These are phyloP conservation scores for Ptychoptera contaminata DNA, from an alignment of 2,888 invertebrate species.

Conservation along the genomic window DNA sequence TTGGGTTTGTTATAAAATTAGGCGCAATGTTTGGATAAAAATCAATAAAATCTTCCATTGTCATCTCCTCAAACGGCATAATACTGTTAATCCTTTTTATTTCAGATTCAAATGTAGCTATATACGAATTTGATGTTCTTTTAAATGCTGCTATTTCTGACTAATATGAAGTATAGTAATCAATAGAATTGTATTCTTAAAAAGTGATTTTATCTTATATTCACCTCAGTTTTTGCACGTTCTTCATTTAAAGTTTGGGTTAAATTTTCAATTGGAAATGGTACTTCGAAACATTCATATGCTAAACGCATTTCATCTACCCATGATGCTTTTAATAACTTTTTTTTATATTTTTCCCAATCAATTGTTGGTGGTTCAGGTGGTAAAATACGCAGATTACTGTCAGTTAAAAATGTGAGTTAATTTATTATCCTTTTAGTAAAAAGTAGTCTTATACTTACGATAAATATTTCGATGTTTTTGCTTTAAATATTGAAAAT, in stretches of 20 bases:
- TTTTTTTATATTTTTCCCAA: slow-evolving; percentile 60
- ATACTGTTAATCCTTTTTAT: slow-evolving; percentile 43
- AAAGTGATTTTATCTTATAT: slow-evolving; percentile 24
- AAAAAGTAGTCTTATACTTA: not conserved
- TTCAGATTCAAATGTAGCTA: slow-evolving; percentile 37
- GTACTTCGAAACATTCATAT: slow-evolving; percentile 54
- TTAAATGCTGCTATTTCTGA: slow-evolving; percentile 2
- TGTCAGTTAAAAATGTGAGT: slow-evolving; percentile 8
- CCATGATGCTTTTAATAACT: slow-evolving; percentile 48
- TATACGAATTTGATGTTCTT: slow-evolving; percentile 17
- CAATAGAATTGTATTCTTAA: slow-evolving; percentile 11
- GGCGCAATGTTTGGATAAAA: slow-evolving; percentile 55
- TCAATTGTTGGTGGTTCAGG: slow-evolving; percentile 62
- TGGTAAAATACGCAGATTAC: slow-evolving; percentile 32
- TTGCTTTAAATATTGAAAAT: too few relatives aligned
- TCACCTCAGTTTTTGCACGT: slow-evolving; percentile 39
- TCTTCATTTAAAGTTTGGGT: slow-evolving; percentile 47
- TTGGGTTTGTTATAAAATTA: slow-evolving; percentile 55
- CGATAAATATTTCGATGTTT: too few relatives aligned
- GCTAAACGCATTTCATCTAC: slow-evolving; percentile 73
- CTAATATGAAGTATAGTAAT: slow-evolving; percentile 11
- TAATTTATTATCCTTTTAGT: not conserved
- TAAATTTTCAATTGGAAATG: slow-evolving; percentile 57
- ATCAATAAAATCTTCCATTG: slow-evolving; percentile 63
- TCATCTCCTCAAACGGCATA: slow-evolving; percentile 69